Conservation (phyloP, 2,113 vertebrate species). For the Cochlearius cochlearius region DNA sequence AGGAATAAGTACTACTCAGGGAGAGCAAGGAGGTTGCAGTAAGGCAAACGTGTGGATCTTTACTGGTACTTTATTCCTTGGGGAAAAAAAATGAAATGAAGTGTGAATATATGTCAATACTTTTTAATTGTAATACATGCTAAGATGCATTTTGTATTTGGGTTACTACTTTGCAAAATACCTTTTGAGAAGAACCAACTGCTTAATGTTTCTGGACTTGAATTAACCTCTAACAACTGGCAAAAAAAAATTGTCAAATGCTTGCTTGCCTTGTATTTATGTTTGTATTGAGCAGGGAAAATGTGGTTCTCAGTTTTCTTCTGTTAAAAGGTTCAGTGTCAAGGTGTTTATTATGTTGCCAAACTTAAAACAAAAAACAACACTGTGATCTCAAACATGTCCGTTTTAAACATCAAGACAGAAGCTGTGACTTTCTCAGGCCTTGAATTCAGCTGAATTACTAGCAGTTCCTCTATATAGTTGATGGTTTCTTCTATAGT, state of each 20-base stretch:
- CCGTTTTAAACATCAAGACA: accelerated
- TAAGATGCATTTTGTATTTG: background rate
- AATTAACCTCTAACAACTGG: background rate
- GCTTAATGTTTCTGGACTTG: background rate
- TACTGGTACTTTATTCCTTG: background rate
- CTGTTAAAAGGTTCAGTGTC: background rate
- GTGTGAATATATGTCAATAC: background rate
- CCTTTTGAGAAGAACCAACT: background rate
- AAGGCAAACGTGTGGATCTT: accelerated
- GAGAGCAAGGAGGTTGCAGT: background rate
- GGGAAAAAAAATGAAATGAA: background rate
- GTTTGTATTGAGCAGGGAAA: background rate
- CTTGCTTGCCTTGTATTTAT: background rate
- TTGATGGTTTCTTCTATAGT: background rate
- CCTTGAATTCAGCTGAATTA: background rate
- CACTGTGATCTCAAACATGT: background rate
- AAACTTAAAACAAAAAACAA: background rate
- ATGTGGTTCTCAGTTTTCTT: background rate
- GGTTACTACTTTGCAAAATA: background rate
- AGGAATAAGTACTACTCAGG: background rate
- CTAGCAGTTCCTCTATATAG: background rate
- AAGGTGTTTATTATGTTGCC: background rate
- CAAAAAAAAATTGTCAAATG: background rate
- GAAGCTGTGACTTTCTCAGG: background rate
- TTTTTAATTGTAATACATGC: background rate